A percentile compares a stretch with the other conserved stretches of the same genome.
Conservation (phyloP, 2,797 vertebrate species). For the Austrolebias charrua region DNA sequence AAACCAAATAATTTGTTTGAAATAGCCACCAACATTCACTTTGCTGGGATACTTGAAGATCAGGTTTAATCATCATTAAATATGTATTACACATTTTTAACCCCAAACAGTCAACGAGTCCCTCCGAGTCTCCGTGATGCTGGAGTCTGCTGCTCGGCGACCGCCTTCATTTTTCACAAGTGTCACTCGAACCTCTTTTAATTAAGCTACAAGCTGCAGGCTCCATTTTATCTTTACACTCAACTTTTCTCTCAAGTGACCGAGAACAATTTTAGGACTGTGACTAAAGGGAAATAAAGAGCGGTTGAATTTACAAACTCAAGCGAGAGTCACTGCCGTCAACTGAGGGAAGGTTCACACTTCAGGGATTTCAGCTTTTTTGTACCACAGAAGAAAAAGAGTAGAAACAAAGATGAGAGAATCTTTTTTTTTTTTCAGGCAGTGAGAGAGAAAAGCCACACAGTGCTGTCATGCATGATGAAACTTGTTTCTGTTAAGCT, state of each 20-base stretch:
- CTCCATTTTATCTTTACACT: not conserved
- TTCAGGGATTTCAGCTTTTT: slow-evolving; percentile 33
- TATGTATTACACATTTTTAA: not conserved
- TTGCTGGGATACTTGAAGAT: not conserved
- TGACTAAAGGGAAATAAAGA: not conserved
- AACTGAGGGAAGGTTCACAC: slow-evolving; percentile 1
- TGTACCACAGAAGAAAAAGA: slow-evolving; percentile 14
- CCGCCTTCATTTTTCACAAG: not conserved
- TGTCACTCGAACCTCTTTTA: not conserved
- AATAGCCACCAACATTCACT: not conserved
- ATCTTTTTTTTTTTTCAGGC: slow-evolving; percentile 7
- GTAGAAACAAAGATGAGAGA: not conserved
- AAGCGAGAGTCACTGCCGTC: slow-evolving; percentile 9
- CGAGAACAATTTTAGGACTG: not conserved
- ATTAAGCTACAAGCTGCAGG: not conserved
- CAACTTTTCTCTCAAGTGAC: not conserved
- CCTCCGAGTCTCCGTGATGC: not conserved
- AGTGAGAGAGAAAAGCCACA: not conserved
- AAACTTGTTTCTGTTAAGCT: not conserved
- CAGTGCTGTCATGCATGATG: not conserved
- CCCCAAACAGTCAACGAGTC: not conserved
- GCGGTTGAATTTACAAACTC: slow-evolving; percentile 14
- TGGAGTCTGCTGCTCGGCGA: not conserved
- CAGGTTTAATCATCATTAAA: not conserved
- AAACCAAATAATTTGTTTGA: not conserved